Evolutionary conservation across 2,113 vertebrate species (phyloP).

Genomic region (Trogon melanurus): DNA sequence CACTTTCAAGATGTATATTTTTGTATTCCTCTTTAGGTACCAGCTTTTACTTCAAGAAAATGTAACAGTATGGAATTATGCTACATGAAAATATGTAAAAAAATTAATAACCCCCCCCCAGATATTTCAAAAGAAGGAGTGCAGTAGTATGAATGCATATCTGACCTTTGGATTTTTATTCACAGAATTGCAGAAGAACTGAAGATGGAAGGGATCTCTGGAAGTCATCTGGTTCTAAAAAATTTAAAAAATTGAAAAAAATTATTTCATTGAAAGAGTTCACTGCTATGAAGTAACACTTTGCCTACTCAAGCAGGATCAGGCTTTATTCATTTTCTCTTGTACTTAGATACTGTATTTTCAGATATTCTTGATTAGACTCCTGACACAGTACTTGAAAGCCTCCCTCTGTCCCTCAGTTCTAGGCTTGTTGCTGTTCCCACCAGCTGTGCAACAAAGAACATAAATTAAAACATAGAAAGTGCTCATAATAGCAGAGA

Average conservation of each 20-base stretch:
- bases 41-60: neutral
- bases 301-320: neutral
- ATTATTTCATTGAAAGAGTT: neutral
- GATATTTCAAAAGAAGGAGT: neutral
- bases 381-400: neutral
- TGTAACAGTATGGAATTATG: neutral
- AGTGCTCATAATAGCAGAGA: neutral
- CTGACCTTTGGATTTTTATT: neutral
- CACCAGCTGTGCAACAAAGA: conserved; percentile 16
- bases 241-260: no score
- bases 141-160: neutral
- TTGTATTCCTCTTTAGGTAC: neutral
- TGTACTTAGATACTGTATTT: neutral
- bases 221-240: neutral
- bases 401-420: neutral
- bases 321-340: neutral
- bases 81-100: neutral
- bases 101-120: no score
- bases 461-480: neutral
- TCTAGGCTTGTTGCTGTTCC: neutral
- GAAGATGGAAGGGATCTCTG: neutral
- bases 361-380: neutral
- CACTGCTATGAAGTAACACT: neutral
- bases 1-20: neutral
- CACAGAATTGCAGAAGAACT: neutral